A percentile compares a stretch with the other conserved stretches of the same genome.
These are phyloP conservation scores for Pammene fasciana DNA, from an alignment of 2,888 invertebrate species.

Conservation along the genomic window DNA sequence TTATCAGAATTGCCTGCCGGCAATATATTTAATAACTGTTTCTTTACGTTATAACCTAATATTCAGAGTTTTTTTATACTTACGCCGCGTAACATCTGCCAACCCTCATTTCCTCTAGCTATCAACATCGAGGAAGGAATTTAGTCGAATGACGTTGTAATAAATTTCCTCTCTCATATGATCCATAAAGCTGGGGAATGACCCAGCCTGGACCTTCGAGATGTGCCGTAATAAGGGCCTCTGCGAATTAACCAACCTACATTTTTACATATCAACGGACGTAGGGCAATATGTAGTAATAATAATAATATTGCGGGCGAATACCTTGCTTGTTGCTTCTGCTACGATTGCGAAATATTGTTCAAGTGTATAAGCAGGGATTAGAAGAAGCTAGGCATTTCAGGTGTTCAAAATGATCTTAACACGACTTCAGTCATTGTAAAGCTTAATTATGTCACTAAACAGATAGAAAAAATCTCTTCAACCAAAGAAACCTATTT, in stretches of 20 bases:
- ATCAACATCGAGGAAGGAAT: conserved; percentile 65
- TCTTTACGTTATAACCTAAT: conserved; percentile 63
- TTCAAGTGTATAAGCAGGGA: too few species aligned
- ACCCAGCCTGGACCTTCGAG: conserved; percentile 36
- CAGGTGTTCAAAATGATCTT: too few species aligned
- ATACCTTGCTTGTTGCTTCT: too few species aligned
- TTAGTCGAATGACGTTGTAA: conserved; percentile 70
- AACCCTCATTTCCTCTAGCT: conserved; percentile 65
- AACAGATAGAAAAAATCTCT: too few species aligned
- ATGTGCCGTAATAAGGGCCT: conserved; percentile 37
- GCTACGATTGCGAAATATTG: too few species aligned
- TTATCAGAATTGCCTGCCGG: conserved; percentile 34
- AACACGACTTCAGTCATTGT: too few species aligned
- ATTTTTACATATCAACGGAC: conserved; percentile 28
- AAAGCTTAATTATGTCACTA: too few species aligned
- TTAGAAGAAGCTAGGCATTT: too few species aligned
- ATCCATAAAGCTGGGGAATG: conserved; percentile 64
- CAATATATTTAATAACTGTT: conserved; percentile 63
- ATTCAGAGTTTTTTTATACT: conserved; percentile 40
- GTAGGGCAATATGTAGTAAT: conserved; percentile 14
- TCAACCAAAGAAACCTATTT: too few species aligned
- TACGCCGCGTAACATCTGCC: conserved; percentile 62
- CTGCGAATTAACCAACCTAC: conserved; percentile 35
- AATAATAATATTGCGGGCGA: too few species aligned
- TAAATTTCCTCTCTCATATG: conserved; percentile 68